Evolutionary conservation across 2,113 vertebrate genomes (phyloP), one percentile per base, ranked within the genome.

Genomic region (Corythornis madagascariensis): DNA sequence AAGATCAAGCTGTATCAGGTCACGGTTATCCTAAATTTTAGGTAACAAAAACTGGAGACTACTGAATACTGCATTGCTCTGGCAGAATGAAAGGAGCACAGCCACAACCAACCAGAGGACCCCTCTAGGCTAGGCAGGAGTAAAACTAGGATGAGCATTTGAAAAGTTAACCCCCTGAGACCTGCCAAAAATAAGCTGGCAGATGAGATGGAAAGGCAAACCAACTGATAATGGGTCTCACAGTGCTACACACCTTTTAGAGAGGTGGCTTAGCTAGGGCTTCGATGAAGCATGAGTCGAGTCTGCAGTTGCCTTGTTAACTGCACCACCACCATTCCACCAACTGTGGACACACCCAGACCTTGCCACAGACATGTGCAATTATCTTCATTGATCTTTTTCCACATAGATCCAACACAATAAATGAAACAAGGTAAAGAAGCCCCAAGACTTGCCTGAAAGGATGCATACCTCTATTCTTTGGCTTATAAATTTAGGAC

Each of bases 351-450:
- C 3, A 7, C 11, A 38, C 6, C 31, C 5, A 48, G 70, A 48
- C 48, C 45, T 47, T 75, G 33, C 43, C 43, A 60, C 6, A 80
- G 53, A 40, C 4, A 3, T 0, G 0, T 63, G 26, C 20, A 7
- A 11, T 35, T 57, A 66, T 91, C 59, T 85, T 70, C 4, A 2
- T 13, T 71, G 47, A n/a, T 56, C 19, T 47, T 93, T 73, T 48
- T 17, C 50, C 28, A 24, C 18, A 22, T 22, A 63, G 45, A 21
- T 89, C 57, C 22, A 86, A 7, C 3, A 3, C 85, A 45, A 90
- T 17, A 88, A 80, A 61, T 64, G 20, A 76, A 74, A 73, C 29
- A 73, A 92, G 11, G 16, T 87, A 86, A 83, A 85, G 33, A 91
- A 67, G 12, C 22, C n/a, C 43, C 10, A 63, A 71, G 6, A 63